Conservation (phyloP, 2,888 invertebrate species). For the Nudaria mundana region DNA sequence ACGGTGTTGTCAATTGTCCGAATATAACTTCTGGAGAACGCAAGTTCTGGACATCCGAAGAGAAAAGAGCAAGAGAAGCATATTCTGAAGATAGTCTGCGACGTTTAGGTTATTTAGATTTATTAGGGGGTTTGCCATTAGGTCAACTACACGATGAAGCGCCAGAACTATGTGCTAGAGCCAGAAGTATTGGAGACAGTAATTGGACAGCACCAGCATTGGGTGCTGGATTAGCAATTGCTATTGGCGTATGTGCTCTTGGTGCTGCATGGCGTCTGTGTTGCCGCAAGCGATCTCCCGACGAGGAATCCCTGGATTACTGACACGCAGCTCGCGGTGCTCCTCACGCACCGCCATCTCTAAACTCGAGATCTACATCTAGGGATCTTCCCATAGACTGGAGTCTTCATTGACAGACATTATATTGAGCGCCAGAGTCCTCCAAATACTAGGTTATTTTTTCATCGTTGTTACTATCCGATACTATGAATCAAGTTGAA, state of each 20-base stretch:
- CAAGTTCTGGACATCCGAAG: conserved; percentile 72
- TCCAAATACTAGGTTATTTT: too few relatives aligned
- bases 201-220: conserved; percentile 84
- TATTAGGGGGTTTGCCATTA: conserved; percentile 60
- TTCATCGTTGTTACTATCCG: too few relatives aligned
- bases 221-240: conserved; percentile 82
- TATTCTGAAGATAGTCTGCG: conserved; percentile 83
- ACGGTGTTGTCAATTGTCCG: conserved; percentile 94
- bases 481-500: conserved; percentile 41
- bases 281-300: conserved; percentile 81
- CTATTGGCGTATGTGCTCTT: conserved; percentile 79
- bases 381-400: conserved; percentile 73
- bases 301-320: conserved; percentile 83
- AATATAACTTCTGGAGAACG: conserved; percentile 82
- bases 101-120: conserved; percentile 79
- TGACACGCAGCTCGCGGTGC: conserved; percentile 81
- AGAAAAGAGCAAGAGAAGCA: conserved; percentile 75
- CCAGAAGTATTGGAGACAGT: conserved; percentile 66
- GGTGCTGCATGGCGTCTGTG: conserved; percentile 83
- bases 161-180: conserved; percentile 85
- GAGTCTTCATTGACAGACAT: conserved; percentile 78
- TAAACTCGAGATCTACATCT: conserved; percentile 67
- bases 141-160: conserved; percentile 87
- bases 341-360: conserved; percentile 68
- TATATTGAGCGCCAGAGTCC: conserved; percentile 70